phyloP scores from a whole-genome alignment of 2,797 vertebrate genomes.

The Anguilla marmorata region DNA sequence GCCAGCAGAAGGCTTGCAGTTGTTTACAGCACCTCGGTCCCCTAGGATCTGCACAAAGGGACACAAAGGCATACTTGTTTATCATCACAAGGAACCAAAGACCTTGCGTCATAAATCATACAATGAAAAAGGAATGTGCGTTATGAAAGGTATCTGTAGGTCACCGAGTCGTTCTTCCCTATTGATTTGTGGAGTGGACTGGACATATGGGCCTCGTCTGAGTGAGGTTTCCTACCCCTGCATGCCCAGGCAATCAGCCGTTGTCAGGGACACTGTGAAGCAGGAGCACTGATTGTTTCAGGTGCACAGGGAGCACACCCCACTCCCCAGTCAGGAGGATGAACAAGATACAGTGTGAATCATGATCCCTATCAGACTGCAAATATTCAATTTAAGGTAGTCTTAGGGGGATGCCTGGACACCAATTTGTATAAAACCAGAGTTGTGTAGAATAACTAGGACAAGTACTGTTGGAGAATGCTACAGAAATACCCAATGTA shows the following conservation, averaged over 20 bases:
- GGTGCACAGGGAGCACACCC: neutral
- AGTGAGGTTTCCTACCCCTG: neutral
- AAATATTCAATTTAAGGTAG: neutral
- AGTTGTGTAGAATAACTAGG: neutral
- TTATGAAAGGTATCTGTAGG: slow-evolving; percentile 9
- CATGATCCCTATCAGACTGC: neutral
- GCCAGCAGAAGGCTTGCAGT: neutral
- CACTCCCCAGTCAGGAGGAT: neutral
- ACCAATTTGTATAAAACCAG: neutral
- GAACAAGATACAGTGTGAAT: neutral
- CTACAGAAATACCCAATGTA: neutral
- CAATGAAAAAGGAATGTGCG: neutral
- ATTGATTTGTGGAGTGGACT: neutral
- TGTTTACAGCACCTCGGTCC: slow-evolving; percentile 11
- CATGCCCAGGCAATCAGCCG: neutral
- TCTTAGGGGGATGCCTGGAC: neutral
- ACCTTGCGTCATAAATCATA: neutral
- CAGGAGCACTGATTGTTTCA: neutral
- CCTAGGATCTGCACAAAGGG: neutral
- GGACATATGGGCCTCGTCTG: neutral
- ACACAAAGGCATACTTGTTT: slow-evolving; percentile 12
- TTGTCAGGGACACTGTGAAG: neutral
- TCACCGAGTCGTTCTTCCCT: neutral
- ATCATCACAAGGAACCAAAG: slow-evolving; percentile 4
- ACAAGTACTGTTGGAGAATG: neutral